Base-by-base conservation (phyloP, 2,888 invertebrate genomes). In the Drosophila merina region DNA sequence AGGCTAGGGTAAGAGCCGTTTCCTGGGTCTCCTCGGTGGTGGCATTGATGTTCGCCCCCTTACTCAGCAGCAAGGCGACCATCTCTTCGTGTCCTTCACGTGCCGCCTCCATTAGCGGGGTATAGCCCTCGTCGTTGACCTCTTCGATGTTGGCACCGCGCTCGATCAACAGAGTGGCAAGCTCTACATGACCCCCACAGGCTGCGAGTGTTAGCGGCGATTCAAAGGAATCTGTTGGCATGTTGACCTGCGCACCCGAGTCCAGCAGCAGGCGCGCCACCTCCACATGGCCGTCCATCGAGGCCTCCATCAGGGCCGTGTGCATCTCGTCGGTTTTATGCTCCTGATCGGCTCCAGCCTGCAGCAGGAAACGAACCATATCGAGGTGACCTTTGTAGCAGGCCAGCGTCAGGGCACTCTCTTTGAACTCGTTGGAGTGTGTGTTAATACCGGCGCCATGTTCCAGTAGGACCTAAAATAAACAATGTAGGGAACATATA, bases 291-390 rank as follows among this genome's bases (percentile, higher is more conserved):
- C 99, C 99, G 92, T 99, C 99, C 99, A 99, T 99, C 69, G 98
- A 98, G 56, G 99, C 99, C 92, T 99, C 99, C 99, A 99, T 99
- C 47, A 99, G 93, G 47, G 99, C 99, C 28, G 99, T 99, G 92
- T 99, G 99, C 98, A 99, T 98, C 93, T 99, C 99, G 91, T 99
- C 99, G 7, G 99, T 99, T 93, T 99, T 99, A 93, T 99, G 99
- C 92, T 99, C 98, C 92, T 98, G 94, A 92, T 99, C 98, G 14
- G 98, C 98, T 72, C 99, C 99, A 50, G 98, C 98, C 88, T 97
- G 97, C 78, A 99, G 92, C 74, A 99, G 94, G 92, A 98, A 99
- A 83, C 98, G 94, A 60, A 99, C 99, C 98, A 99, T 98, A 92
- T 98, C 97, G 86, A 98, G 93, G 93, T 99, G 98, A 56, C 97